Percentiles rank a stretch among this genome's conserved stretches.
These are phyloP conservation scores for Syngnathoides biaculeatus DNA, from an alignment of 2,113 vertebrate genomes.

Conservation along the genomic window DNA sequence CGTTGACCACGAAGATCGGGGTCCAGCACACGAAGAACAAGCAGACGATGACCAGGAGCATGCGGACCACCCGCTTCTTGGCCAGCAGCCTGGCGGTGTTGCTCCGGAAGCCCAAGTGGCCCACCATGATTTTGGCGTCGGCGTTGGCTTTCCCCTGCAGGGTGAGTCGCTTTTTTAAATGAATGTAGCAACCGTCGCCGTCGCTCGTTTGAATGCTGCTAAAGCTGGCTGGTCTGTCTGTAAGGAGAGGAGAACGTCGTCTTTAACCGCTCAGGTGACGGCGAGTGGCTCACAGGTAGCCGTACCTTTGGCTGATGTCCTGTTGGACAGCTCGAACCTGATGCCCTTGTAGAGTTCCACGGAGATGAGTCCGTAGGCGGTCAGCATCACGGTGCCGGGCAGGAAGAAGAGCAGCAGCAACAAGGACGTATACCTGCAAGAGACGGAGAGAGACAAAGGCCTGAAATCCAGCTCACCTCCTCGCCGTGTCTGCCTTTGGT, in stretches of 20 bases:
- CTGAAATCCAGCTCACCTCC: not conserved
- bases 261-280: too few relatives aligned
- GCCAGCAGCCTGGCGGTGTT: slow-evolving; percentile 85
- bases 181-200: slow-evolving; percentile 86
- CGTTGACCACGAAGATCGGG: slow-evolving; percentile 89
- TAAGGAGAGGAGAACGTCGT: not conserved
- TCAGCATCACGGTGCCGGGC: slow-evolving; percentile 91
- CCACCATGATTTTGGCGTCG: slow-evolving; percentile 40
- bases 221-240: slow-evolving; percentile 79
- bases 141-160: fast-evolving
- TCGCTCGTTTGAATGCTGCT: slow-evolving; percentile 74
- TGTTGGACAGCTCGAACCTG: slow-evolving; percentile 82
- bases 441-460: not conserved
- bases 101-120: slow-evolving; percentile 74
- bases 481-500: not conserved
- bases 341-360: slow-evolving; percentile 94
- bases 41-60: slow-evolving; percentile 93
- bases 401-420: slow-evolving; percentile 90
- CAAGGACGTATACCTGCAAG: slow-evolving; percentile 86
- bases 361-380: slow-evolving; percentile 91
- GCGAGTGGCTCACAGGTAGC: not conserved
- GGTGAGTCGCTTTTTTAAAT: slow-evolving; percentile 57
- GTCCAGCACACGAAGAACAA: slow-evolving; percentile 98
- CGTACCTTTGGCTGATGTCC: slow-evolving; percentile 81
- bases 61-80: slow-evolving; percentile 96